Percentiles rank a stretch among this genome's conserved stretches.
These are phyloP conservation scores for Tridacna gigas DNA, from an alignment of 2,888 invertebrate species.

Conservation along the genomic window DNA sequence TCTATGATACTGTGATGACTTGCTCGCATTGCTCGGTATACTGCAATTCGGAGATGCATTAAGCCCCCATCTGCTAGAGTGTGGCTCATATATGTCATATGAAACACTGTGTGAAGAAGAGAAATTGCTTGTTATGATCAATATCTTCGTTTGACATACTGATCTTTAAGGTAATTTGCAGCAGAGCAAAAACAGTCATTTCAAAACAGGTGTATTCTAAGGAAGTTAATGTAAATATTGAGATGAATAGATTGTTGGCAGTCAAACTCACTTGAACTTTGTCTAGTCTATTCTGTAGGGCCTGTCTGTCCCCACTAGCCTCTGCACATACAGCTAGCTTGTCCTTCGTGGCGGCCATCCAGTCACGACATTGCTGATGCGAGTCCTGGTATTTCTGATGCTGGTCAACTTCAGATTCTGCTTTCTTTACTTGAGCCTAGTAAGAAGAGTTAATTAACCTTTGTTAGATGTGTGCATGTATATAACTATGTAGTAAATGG, in stretches of 20 bases:
- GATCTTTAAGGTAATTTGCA: background rate
- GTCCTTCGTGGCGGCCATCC: constrained; percentile 92
- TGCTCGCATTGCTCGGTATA: no score
- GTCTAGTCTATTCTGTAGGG: constrained; percentile 87
- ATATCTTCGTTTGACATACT: background rate
- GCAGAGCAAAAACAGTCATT: background rate
- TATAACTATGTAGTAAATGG: background rate
- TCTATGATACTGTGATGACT: no score
- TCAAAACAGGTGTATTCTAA: background rate
- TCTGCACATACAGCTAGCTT: constrained; percentile 92
- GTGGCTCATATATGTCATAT: no score
- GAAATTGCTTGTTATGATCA: background rate
- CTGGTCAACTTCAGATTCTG: constrained; percentile 78
- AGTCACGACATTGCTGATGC: constrained; percentile 92
- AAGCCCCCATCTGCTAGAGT: no score
- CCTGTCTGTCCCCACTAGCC: constrained; percentile 93
- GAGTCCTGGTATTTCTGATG: constrained; percentile 81
- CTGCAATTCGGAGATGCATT: no score
- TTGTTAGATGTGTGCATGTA: background rate
- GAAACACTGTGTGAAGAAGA: background rate
- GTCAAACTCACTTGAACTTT: constrained; percentile 72
- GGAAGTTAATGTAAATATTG: no score
- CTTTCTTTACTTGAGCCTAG: constrained; percentile 75
- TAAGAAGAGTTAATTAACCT: background rate
- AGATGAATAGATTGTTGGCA: background rate